Conservation (phyloP, 2,888 invertebrate species). For the Rhingia campestris region DNA sequence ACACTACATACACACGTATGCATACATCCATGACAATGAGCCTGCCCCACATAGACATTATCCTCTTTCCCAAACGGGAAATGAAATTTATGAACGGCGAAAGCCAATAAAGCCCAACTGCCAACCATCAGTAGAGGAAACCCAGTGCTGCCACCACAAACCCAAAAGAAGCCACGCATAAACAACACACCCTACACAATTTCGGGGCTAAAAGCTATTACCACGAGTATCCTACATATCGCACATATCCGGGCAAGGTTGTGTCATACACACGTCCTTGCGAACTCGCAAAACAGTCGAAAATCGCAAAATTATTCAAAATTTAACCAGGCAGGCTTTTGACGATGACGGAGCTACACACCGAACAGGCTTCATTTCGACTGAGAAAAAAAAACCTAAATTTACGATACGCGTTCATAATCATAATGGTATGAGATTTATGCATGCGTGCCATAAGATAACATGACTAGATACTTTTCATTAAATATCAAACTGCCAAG, state of each 20-base stretch:
- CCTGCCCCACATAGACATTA: conserved; percentile 44
- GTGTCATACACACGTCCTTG: conserved; percentile 59
- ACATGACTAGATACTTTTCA: conserved; percentile 73
- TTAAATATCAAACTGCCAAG: conserved; percentile 48
- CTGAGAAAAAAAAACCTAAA: conserved; percentile 31
- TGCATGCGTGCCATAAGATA: conserved; percentile 70
- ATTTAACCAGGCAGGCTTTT: conserved; percentile 46
- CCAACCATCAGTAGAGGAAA: conserved; percentile 45
- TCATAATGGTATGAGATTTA: conserved; percentile 71
- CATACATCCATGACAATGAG: conserved; percentile 52
- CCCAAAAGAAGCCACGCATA: conserved; percentile 52
- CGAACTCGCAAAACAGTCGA: conserved; percentile 43
- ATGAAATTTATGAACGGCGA: conserved; percentile 66
- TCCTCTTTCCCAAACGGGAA: conserved; percentile 33
- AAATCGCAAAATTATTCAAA: conserved; percentile 58
- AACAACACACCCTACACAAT: conserved; percentile 58
- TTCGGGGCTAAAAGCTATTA: conserved; percentile 34
- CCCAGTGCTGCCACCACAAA: conserved; percentile 14
- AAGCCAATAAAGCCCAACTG: conserved; percentile 71
- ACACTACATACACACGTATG: conserved; percentile 19
- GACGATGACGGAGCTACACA: background rate
- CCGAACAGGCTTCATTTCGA: conserved; percentile 6
- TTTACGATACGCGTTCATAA: conserved; percentile 65
- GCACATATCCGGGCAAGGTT: conserved; percentile 44
- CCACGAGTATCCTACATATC: background rate